A percentile compares a stretch with the other conserved stretches of the same genome.
Conservation (phyloP, 2,113 vertebrate genomes). For the Oreamnos americanus region DNA sequence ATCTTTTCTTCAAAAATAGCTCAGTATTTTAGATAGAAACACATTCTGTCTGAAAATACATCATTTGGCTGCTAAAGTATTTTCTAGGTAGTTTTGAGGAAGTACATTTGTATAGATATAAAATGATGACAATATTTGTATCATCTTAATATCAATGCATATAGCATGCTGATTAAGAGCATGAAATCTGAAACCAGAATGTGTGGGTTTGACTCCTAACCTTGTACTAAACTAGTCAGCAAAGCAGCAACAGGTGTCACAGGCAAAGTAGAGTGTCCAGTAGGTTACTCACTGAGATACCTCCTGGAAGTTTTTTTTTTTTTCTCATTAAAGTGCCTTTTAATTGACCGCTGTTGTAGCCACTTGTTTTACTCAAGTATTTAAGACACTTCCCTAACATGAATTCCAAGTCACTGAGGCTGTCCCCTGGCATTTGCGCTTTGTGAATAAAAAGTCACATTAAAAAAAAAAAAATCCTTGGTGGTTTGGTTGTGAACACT, state of each 20-base stretch:
- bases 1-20: neutral
- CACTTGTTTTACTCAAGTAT: neutral
- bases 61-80: neutral
- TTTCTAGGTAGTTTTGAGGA: neutral
- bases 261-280: fast-evolving
- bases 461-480: neutral
- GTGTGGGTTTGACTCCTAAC: neutral
- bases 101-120: neutral
- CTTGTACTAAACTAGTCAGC: neutral
- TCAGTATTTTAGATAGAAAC: neutral
- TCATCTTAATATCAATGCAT: neutral
- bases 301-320: neutral
- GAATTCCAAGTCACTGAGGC: neutral
- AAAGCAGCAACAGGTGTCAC: neutral
- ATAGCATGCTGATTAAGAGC: neutral
- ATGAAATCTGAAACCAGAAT: neutral
- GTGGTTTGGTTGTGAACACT: neutral
- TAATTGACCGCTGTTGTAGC: neutral
- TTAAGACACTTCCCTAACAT: neutral
- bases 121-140: neutral
- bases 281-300: neutral
- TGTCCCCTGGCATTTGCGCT: neutral
- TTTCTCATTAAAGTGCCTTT: constrained; percentile 50
- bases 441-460: neutral
- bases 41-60: neutral